Evolutionary conservation across 2,888 invertebrate species (phyloP), one percentile per base, ranked within the genome.

Genomic region (Hyles lineata): DNA sequence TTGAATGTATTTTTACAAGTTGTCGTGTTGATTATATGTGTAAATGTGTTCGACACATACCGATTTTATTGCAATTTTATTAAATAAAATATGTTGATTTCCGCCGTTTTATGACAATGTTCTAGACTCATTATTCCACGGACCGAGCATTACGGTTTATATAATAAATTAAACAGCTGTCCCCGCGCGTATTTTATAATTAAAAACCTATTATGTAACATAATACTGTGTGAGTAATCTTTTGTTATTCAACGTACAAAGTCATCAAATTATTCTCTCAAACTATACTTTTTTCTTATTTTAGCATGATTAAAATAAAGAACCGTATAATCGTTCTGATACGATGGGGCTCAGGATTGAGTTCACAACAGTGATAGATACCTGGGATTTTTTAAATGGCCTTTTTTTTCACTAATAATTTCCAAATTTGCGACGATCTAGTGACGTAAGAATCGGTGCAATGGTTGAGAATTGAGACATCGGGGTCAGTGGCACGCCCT

Each of bases 171-270:
- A 67, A 67, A 67, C 67, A 67, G 67, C 73, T 74, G 74, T 73
- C 75, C 71, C 19, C 25, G 11, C 61, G 50, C 71, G 74, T 71
- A 73, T 76, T 77, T 76, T 76, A 74, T 79, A 74, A 71, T 73
- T 71, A 59, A 75, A 58, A 15, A 55, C 52, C 1, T 75, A 73
- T 81, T 77, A 79, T 74, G 63, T 81, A 76, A 67, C 67, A 67
- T 15, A 43, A 67, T 50, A 17, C 55, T 67, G 29, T 19, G 32
- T 62, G 50, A 21, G 67, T 67, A 67, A 43, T 50, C 23, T 67
- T 43, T 50, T 67, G 23, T 6, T 67, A n/a, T 55, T 55, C n/a
- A 55, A 55, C n/a, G 55, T 55, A 55, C n/a, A 6, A n/a, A 55
- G 55, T 19, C 55, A 55, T 55, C 19, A 55, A 55, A n/a, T 55